Evolutionary conservation across 2,888 invertebrate genomes (phyloP), one percentile per base, ranked within the genome.

Genomic region (Xylophagus ater): DNA sequence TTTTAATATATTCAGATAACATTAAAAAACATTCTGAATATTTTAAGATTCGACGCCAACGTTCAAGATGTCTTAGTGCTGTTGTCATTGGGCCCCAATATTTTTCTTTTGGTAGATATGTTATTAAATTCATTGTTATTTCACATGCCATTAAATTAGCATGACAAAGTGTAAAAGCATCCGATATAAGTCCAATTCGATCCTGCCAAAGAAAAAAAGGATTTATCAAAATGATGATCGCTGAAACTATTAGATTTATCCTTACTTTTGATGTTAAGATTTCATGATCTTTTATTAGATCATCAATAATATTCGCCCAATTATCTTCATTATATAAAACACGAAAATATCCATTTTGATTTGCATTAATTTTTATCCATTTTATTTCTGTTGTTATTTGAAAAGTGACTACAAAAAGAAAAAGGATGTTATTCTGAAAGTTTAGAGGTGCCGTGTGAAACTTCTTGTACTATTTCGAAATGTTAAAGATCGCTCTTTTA

Each of bases 21-120:
- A 65, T 62, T 2, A 66, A 50, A 42, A 64, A 65, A 38, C 66
- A 65, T 49, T 65, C 65, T 0, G 65, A 64, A 34, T 65, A 65
- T 47, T 65, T 65, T 3, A 65, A 48, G n/a, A 65, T 65, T n/a
- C 65, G 56, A 10, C 65, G 56, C 65, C 65, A 65, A 34, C 58
- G 60, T 42, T 66, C 66, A 35, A 65, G 47, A 40, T 65, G 62
- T 4, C 57, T 49, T 37, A 65, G 37, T 1, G 62, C 60, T 40
- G 62, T 47, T 1, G 62, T 54, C 53, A 65, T 57, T 1, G 65
- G 65, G 4, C 65, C 66, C 53, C 62, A 65, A 37, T 58, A 54
- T 4, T 54, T 58, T 48, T 65, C 65, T 36, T 58, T 60, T 13
- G 62, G 61, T 28, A 65, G 46, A 51, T 65, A 65, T 39, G 59